Percentiles rank a stretch among this genome's conserved stretches.
Conservation (phyloP, 2,113 vertebrate species). For the Capra hircus region DNA sequence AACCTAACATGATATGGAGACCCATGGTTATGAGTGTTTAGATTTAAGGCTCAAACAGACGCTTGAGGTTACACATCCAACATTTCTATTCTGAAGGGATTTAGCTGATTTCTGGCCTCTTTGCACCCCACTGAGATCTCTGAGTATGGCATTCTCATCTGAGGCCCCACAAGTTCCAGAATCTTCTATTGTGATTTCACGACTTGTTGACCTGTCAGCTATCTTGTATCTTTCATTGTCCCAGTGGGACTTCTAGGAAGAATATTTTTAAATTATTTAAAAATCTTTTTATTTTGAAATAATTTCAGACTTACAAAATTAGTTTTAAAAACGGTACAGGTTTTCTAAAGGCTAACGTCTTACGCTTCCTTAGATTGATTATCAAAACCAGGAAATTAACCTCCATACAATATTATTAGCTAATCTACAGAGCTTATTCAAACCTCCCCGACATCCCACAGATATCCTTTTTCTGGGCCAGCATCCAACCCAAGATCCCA, state of each 20-base stretch:
- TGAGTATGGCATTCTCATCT: neutral
- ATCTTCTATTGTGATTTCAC: neutral
- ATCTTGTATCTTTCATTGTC: neutral
- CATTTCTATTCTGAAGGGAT: neutral
- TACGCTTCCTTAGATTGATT: neutral
- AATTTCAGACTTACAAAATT: neutral
- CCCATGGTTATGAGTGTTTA: neutral
- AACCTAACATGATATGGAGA: neutral
- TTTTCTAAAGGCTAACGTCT: neutral
- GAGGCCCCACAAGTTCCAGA: neutral
- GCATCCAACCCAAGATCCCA: neutral
- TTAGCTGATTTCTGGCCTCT: neutral
- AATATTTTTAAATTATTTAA: neutral
- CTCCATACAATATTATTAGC: neutral
- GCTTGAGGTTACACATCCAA: fast-evolving
- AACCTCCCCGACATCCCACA: neutral
- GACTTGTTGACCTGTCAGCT: neutral
- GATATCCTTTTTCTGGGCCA: neutral
- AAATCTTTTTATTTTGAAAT: neutral
- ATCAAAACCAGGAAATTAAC: neutral
- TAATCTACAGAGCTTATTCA: neutral
- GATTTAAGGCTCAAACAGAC: neutral
- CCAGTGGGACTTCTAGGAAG: neutral
- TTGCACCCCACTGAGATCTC: neutral
- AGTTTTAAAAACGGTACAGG: neutral